Evolutionary conservation across 2,113 vertebrate species (phyloP).

Genomic region (Serilophus lunatus): DNA sequence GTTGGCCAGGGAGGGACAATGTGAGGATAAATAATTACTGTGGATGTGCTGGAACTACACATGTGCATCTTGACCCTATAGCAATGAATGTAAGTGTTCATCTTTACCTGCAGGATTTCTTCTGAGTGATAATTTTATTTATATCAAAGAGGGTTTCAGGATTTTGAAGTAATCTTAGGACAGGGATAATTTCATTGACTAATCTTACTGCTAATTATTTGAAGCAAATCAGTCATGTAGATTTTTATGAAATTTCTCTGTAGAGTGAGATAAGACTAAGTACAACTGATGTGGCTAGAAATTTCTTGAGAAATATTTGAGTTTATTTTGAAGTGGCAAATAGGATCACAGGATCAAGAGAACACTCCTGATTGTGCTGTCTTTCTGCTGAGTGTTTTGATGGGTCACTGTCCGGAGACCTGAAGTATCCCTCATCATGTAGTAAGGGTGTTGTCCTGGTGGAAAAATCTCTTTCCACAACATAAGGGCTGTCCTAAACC

Average conservation of each 20-base stretch:
- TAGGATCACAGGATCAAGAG: background rate
- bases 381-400: background rate
- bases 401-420: background rate
- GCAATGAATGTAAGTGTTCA: background rate
- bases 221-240: background rate
- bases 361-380: background rate
- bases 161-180: background rate
- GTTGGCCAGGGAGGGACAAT: background rate
- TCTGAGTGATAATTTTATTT: background rate
- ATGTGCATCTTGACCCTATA: accelerated
- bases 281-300: background rate
- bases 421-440: background rate
- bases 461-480: background rate
- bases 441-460: background rate
- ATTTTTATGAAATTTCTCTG: background rate
- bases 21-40: background rate
- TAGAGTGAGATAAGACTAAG: background rate
- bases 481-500: background rate
- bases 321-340: background rate
- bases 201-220: background rate
- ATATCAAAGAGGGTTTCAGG: background rate
- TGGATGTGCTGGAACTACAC: background rate
- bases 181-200: background rate
- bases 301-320: background rate
- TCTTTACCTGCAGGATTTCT: background rate